Evolutionary conservation across 1,140 invertebrate species (phyloP).

Genomic region (Trypoxylus dichotomus): DNA sequence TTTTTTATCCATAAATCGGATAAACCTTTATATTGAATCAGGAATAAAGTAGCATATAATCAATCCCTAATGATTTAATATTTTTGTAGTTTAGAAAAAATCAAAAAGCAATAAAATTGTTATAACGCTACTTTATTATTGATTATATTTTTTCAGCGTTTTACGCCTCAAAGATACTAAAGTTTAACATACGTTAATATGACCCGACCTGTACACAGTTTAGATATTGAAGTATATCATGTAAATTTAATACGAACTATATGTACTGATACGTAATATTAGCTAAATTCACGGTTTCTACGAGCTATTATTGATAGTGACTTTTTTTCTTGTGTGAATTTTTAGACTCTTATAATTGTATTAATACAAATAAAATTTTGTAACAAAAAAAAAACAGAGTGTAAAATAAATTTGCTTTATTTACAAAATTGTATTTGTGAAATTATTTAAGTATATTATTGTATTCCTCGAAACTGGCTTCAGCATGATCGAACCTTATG

Average conservation of each 20-base stretch:
- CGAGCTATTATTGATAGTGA: not conserved
- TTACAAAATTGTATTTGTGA: not conserved
- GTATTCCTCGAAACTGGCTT: not conserved
- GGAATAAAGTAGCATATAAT: too few species aligned
- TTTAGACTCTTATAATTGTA: slow-evolving; percentile 7
- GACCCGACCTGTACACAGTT: too few species aligned
- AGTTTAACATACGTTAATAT: too few species aligned
- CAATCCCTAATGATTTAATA: too few species aligned
- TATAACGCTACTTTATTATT: not conserved
- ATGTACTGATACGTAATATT: not conserved
- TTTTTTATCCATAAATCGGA: too few species aligned
- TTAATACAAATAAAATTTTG: not conserved
- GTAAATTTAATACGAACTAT: not conserved
- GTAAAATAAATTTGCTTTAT: slow-evolving; percentile 22
- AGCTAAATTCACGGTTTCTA: not conserved
- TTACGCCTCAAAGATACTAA: too few species aligned
- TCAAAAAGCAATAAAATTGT: not conserved
- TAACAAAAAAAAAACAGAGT: slow-evolving; percentile 23
- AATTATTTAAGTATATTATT: slow-evolving; percentile 12
- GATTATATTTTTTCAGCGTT: not conserved
- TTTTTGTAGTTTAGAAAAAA: too few species aligned
- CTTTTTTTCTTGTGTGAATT: not conserved
- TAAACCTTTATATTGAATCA: too few species aligned
- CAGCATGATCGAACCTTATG: slow-evolving; percentile 60
- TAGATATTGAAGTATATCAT: not conserved